Evolutionary conservation across 2,797 vertebrate genomes (phyloP), one percentile per base, ranked within the genome.

Genomic region (Muscicapa comitata): DNA sequence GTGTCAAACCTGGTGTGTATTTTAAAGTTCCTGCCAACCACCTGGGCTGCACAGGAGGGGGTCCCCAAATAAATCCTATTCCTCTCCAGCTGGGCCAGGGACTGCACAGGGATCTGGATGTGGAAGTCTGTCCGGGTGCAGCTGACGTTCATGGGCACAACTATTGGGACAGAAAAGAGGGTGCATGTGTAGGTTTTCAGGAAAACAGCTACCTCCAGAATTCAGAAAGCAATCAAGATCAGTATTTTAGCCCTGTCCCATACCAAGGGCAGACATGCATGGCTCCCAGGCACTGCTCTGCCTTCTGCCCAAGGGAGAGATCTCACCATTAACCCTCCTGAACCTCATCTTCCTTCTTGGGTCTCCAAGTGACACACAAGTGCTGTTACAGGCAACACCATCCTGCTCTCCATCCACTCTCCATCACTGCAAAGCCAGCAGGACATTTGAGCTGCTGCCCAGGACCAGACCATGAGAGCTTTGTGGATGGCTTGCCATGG

Each of bases 91-190:
- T 98, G 98, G 28, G 98, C 98, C 93, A 99, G 94, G 10, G 98
- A 98, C 95, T 98, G 98, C 67, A 97, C 89, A 0, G 99, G 97
- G 94, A 99, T 99, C 97, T 99, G 98, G 93, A 99, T 99, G 97
- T 99, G 99, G 98, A 99, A 99, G 72, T 99, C 99, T 0, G 98
- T 99, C 93, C 99, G 98, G 40, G 99, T 99, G 97, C 99, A 99
- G 98, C 98, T 99, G 88, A 99, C 91, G 0, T 99, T 99, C 92
- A 99, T 97, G 47, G 99, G 99, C 17, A 99, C 99, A 70, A 99
- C 99, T 99, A 93, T 68, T 40, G 45, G 67, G 7, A 35, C 35
- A 85, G 45, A 88, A 93, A 68, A 45, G 2, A 40, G 66, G 28
- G 53, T 10, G 29, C 25, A 58, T 0, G 0, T 29, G 16, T 1